phyloP scores from a whole-genome alignment of 2,797 vertebrate genomes.

The Lacerta viridis region DNA sequence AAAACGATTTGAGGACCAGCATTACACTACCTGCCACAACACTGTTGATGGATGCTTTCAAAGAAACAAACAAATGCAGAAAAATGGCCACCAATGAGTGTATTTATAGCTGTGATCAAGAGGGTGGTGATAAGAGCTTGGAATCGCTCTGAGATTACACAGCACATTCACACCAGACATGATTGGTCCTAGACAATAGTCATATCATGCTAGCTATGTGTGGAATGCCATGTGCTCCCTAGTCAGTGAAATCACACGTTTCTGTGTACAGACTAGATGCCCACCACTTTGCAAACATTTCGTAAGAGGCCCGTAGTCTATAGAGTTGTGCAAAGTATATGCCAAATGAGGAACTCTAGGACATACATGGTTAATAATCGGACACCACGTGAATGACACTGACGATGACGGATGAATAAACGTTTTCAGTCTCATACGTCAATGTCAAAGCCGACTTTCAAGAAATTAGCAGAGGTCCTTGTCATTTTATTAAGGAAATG shows the following conservation, averaged over 20 bases:
- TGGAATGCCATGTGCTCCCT: not conserved
- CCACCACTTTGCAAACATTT: not conserved
- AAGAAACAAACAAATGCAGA: not conserved
- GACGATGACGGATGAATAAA: not conserved
- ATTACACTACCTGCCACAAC: not conserved
- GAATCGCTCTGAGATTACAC: not conserved
- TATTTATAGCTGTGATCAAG: not conserved
- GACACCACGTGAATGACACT: not conserved
- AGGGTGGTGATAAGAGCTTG: too few relatives aligned
- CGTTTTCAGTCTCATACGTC: slow-evolving; percentile 1
- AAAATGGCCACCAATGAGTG: not conserved
- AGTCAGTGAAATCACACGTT: not conserved
- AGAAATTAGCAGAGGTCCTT: not conserved
- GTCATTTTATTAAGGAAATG: slow-evolving; percentile 2
- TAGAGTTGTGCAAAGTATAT: not conserved
- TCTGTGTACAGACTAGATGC: not conserved
- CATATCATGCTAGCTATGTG: not conserved
- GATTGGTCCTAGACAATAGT: not conserved
- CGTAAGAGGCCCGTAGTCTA: not conserved
- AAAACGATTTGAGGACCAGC: not conserved
- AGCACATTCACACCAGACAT: not conserved
- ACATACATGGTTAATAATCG: not conserved
- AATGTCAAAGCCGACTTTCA: not conserved
- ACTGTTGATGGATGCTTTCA: not conserved
- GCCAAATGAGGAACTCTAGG: not conserved